Base-by-base conservation (phyloP, 2,888 invertebrate genomes). In the Carabus problematicus region DNA sequence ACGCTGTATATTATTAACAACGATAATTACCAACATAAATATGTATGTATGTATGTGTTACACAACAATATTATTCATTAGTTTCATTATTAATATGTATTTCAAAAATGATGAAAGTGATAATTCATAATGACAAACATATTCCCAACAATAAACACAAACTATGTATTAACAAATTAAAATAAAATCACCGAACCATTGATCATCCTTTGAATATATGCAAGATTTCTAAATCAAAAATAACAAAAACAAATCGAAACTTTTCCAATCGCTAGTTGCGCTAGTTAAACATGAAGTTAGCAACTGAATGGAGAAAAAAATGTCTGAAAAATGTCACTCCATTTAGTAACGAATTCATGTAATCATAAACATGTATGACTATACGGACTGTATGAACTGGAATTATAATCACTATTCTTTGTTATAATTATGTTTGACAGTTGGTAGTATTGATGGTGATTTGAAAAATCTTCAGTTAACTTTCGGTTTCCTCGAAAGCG, bases 121-220 rank as follows among this genome's bases (percentile, higher is more conserved):
- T 60, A 60, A 43, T 43, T n/a, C 1, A 60, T 43, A 60, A 60
- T 9, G 19, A 41, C 60, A 40, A 60, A 60, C 60, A 60, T 41
- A 56, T 41, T 19, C 39, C 43, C 41, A 58, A 39, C 41, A 58
- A 58, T 63, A 52, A 54, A 43, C 56, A 70, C 58, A 58, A 70
- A 58, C 61, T 43, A 61, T 61, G 41, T 29, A 40, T 64, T 58
- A 55, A 52, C 58, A 19, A 16, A 52, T 19, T 18, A 9, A 56
- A 67, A 71, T 55, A 40, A n/a, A 72, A 69, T 54, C 40, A 56
- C 56, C 39, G 55, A 47, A 58, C 70, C 71, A 52, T 70, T 62
- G 54, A 62, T 18, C 29, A 39, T 52, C 43, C 8, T 18, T 29
- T 39, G n/a, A 18, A 58, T 18, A 8, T 55, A 54, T 14, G 42